Percentiles rank a stretch among this genome's conserved stretches.
Conservation (phyloP, 2,888 invertebrate species). For the Uloborus plumipes region DNA sequence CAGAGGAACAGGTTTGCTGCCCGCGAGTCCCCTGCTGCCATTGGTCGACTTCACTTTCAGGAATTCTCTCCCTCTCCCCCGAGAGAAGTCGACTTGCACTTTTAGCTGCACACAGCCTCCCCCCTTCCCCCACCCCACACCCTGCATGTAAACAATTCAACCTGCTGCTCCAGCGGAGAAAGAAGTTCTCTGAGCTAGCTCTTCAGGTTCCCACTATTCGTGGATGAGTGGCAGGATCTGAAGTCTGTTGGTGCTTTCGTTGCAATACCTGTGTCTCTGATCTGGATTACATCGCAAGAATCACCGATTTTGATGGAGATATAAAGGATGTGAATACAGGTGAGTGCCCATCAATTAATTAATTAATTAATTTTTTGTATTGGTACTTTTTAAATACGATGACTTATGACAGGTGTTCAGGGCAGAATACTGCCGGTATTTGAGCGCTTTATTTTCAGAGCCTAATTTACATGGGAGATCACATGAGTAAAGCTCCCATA, state of each 20-base stretch:
- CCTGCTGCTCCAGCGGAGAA: conserved; percentile 19
- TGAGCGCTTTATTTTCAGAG: too few species aligned
- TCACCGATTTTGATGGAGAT: too few species aligned
- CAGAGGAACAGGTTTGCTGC: conserved; percentile 24
- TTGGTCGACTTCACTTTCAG: conserved; percentile 48
- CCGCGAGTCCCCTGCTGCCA: conserved; percentile 18
- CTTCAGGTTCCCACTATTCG: background rate
- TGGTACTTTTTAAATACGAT: too few species aligned
- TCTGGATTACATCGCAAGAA: too few species aligned
- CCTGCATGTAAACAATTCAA: conserved; percentile 47
- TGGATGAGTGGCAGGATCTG: conserved; percentile 7
- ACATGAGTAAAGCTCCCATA: too few species aligned
- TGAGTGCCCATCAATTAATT: too few species aligned
- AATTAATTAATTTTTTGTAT: too few species aligned
- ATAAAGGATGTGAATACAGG: too few species aligned
- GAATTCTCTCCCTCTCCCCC: conserved; percentile 24
- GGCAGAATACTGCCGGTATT: too few species aligned
- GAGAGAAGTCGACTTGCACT: conserved; percentile 34
- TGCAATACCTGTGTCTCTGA: background rate
- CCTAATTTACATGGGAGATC: too few species aligned
- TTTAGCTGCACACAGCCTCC: conserved; percentile 10
- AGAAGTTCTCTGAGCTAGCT: conserved; percentile 1
- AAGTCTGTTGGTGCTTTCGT: conserved; percentile 11
- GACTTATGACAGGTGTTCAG: too few species aligned
- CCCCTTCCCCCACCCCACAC: conserved; percentile 6